phyloP scores from a whole-genome alignment of 2,113 vertebrate species.

The human (Homo sapiens) region DNA sequence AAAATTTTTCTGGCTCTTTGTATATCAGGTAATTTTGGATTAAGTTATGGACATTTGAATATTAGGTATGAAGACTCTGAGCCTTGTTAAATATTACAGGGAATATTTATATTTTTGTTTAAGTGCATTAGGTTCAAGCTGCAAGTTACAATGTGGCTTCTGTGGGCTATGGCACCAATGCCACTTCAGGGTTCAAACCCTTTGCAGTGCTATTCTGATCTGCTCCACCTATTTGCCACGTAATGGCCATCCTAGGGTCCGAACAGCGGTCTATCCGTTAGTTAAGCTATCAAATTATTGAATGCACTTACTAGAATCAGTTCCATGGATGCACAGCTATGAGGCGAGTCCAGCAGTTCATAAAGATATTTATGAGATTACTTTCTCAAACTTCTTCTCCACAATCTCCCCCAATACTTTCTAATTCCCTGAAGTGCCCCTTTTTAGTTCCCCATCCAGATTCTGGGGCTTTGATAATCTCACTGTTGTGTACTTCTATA shows the following conservation, averaged over 20 bases:
- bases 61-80: background rate
- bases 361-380: background rate
- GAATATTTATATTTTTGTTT: background rate
- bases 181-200: background rate
- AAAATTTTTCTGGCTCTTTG: background rate
- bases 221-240: background rate
- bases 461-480: background rate
- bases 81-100: background rate
- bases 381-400: background rate
- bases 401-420: background rate
- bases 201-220: background rate
- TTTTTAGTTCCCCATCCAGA: background rate
- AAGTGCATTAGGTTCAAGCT: background rate
- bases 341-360: background rate
- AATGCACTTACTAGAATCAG: background rate
- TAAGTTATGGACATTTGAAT: background rate
- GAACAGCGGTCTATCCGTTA: background rate
- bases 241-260: background rate
- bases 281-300: background rate
- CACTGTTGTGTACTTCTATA: background rate
- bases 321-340: rapidly evolving
- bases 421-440: background rate
- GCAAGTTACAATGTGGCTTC: background rate
- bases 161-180: background rate
- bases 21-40: background rate